Conservation (phyloP, 30 jellyfish, hydroid and myxozoan genomes). For the Hydra vulgaris region DNA sequence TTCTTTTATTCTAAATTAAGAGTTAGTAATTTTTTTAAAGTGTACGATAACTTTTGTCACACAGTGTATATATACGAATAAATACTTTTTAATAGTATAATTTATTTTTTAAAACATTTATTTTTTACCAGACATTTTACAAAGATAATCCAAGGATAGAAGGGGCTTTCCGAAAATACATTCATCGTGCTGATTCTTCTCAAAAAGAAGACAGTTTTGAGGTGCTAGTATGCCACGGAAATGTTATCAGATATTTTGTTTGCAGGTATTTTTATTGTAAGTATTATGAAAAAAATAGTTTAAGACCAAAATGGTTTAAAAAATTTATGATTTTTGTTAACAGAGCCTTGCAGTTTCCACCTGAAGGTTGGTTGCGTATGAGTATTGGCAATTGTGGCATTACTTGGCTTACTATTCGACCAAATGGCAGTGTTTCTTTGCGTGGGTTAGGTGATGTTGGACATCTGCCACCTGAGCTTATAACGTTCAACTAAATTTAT, state of each 20-base stretch:
- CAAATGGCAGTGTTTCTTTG: slow-evolving; percentile 80
- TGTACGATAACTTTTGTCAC: too few species aligned
- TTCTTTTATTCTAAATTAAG: too few species aligned
- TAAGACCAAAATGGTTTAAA: background rate
- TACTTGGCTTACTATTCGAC: slow-evolving; percentile 74
- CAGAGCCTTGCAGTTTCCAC: slow-evolving; percentile 94
- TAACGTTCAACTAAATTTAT: slow-evolving; percentile 46
- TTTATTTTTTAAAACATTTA: too few species aligned
- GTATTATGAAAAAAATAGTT: background rate
- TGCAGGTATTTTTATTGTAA: slow-evolving; percentile 62
- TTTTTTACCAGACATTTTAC: slow-evolving; percentile 39
- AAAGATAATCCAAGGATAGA: slow-evolving; percentile 92
- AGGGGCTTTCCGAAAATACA: slow-evolving; percentile 94
- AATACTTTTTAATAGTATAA: too few species aligned
- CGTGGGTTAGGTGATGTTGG: slow-evolving; percentile 87
- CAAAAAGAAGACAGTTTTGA: slow-evolving; percentile 79
- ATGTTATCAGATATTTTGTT: slow-evolving; percentile 85
- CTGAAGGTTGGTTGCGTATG: slow-evolving; percentile 98
- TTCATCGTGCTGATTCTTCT: slow-evolving; percentile 76
- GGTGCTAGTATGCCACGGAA: slow-evolving; percentile 84
- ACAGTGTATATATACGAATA: too few species aligned
- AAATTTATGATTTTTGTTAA: background rate
- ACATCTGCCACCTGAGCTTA: slow-evolving; percentile 76
- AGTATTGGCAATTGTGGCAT: slow-evolving; percentile 87
- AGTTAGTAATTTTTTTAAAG: too few species aligned